Evolutionary conservation across 2,888 invertebrate species (phyloP), one percentile per base, ranked within the genome.

Genomic region (Parthenolecanium corni): DNA sequence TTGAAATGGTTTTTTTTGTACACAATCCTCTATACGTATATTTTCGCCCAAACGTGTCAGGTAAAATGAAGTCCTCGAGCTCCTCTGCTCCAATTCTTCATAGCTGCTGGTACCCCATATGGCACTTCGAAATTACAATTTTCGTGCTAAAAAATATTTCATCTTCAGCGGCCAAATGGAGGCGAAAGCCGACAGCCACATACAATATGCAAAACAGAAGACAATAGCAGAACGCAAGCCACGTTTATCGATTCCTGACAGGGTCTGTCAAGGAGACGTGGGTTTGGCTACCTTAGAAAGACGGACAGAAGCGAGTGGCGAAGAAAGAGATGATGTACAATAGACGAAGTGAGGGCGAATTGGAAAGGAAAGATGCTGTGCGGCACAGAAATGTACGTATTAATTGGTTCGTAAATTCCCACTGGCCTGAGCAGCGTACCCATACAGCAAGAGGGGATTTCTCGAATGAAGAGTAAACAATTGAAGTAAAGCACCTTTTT

Each of bases 231-330:
- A 47, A 47, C 47, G 49, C 38, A 47, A 23, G 49, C 49, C 36
- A 25, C 58, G 57, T 64, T 64, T 67, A 68, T 68, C 68, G 68
- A 68, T 68, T 67, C 66, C 65, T 67, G 67, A 65, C 66, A 64
- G 65, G 58, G 47, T 58, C 49, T 58, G 58, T 58, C 58, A 58
- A 58, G 58, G 49, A 49, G 49, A 49, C 47, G 58, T 47, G 31
- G 58, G 58, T 58, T 49, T 49, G 49, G 49, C 58, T 58, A 49
- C 58, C 49, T 58, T 58, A 6, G n/a, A n/a, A 49, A 58, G 31
- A 58, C 58, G 49, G 47, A 47, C 47, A 49, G 58, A 49, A 31
- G 9, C 31, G 31, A 31, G 31, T 31, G 31, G n/a, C n/a, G n/a
- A n/a, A n/a, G n/a, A n/a, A n/a, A n/a, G n/a, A n/a, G n/a, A n/a